Percentiles rank a stretch among this genome's conserved stretches.
Conservation (phyloP, 2,797 vertebrate species). For the Nyctibius grandis region DNA sequence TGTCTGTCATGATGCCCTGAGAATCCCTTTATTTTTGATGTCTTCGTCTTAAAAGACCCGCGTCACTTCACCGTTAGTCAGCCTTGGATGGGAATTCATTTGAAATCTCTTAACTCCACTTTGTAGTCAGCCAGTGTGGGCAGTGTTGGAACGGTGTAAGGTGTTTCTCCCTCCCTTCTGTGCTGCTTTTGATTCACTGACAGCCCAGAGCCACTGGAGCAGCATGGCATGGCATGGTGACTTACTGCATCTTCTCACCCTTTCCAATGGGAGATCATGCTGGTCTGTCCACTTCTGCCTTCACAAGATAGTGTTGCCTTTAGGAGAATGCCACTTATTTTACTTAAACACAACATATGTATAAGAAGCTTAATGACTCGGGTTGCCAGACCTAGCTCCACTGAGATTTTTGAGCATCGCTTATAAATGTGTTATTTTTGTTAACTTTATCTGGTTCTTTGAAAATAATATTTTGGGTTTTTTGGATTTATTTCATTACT, state of each 20-base stretch:
- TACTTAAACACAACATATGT: not conserved
- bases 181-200: constrained; percentile 34
- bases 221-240: constrained; percentile 13
- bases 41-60: constrained; percentile 28
- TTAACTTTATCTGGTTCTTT: constrained; percentile 20
- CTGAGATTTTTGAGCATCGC: not conserved
- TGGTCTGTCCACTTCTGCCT: not conserved
- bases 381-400: not conserved
- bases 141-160: constrained; percentile 12
- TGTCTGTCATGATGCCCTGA: constrained; percentile 53
- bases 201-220: not conserved
- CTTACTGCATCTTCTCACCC: constrained; percentile 13
- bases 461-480: constrained; percentile 2
- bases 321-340: constrained; percentile 4
- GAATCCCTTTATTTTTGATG: constrained; percentile 45
- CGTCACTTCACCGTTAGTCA: constrained; percentile 45
- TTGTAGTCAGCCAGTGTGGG: not conserved
- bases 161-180: not conserved
- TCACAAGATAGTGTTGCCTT: not conserved
- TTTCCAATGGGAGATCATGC: not conserved
- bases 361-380: not conserved
- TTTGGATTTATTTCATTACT: constrained; percentile 21
- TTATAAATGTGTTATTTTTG: not conserved
- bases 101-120: not conserved
- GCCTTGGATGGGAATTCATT: constrained; percentile 37